Percentiles rank a stretch among this genome's conserved stretches.
Conservation (phyloP, 2,113 vertebrate species). For the Choloepus hoffmanni region DNA sequence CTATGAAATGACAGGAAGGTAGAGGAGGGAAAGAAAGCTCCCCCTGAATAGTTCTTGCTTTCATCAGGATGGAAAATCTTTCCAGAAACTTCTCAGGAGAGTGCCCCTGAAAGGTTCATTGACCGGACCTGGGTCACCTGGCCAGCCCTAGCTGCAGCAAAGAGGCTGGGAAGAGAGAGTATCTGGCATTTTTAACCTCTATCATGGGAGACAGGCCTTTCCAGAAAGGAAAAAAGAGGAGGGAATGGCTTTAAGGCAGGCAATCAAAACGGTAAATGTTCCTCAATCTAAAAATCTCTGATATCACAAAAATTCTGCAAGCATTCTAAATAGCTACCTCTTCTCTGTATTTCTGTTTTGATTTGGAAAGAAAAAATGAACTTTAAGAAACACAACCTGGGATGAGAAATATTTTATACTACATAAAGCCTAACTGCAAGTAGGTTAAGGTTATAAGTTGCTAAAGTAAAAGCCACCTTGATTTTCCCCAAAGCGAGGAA, state of each 20-base stretch:
- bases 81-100: background rate
- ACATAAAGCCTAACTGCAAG: background rate
- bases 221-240: background rate
- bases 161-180: background rate
- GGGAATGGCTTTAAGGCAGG: background rate
- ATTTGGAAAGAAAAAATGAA: slow-evolving; percentile 22
- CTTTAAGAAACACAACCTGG: background rate
- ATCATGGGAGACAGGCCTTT: background rate
- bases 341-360: slow-evolving; percentile 31
- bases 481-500: background rate
- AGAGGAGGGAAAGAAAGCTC: background rate
- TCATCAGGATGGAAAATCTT: slow-evolving; percentile 47
- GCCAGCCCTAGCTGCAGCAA: background rate
- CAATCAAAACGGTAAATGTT: background rate
- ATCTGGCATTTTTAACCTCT: background rate
- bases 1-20: slow-evolving; percentile 24
- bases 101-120: background rate
- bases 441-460: background rate
- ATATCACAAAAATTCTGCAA: background rate
- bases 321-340: background rate
- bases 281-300: slow-evolving; percentile 9
- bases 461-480: background rate
- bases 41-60: slow-evolving; percentile 22
- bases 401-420: background rate
- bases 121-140: background rate